Evolutionary conservation across 1,140 invertebrate species (phyloP).

Genomic region (Patella vulgata): DNA sequence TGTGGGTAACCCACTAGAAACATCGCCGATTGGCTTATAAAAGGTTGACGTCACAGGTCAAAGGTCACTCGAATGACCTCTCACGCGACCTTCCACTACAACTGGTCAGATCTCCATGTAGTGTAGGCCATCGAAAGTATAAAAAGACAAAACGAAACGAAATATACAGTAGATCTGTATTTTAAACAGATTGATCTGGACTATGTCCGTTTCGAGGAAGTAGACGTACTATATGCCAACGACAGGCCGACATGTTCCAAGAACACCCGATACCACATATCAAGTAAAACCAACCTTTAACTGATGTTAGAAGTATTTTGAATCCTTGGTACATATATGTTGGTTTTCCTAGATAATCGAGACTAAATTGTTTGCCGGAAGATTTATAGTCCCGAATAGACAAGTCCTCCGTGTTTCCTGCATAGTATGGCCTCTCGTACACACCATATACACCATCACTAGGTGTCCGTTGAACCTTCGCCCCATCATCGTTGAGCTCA

Average conservation of each 20-base stretch:
- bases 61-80: too few relatives aligned
- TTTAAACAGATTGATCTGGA: too few relatives aligned
- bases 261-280: not conserved
- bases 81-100: too few relatives aligned
- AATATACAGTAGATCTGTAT: too few relatives aligned
- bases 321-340: conserved; percentile 38
- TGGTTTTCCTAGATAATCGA: conserved; percentile 40
- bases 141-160: too few relatives aligned
- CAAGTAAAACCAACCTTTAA: conserved; percentile 24
- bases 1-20: too few relatives aligned
- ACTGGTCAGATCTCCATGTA: too few relatives aligned
- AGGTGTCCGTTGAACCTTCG: conserved; percentile 21
- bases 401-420: conserved; percentile 28
- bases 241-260: not conserved
- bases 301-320: conserved; percentile 30
- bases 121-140: too few relatives aligned
- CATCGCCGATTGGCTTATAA: too few relatives aligned
- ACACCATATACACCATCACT: conserved; percentile 35
- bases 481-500: conserved; percentile 17
- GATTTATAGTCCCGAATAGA: conserved; percentile 39
- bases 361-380: conserved; percentile 19
- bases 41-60: too few relatives aligned
- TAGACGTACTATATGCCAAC: too few relatives aligned
- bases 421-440: conserved; percentile 32
- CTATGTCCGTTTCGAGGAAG: too few relatives aligned